Base-by-base conservation (phyloP, 2,113 vertebrate species). In the Salvelinus alpinus region DNA sequence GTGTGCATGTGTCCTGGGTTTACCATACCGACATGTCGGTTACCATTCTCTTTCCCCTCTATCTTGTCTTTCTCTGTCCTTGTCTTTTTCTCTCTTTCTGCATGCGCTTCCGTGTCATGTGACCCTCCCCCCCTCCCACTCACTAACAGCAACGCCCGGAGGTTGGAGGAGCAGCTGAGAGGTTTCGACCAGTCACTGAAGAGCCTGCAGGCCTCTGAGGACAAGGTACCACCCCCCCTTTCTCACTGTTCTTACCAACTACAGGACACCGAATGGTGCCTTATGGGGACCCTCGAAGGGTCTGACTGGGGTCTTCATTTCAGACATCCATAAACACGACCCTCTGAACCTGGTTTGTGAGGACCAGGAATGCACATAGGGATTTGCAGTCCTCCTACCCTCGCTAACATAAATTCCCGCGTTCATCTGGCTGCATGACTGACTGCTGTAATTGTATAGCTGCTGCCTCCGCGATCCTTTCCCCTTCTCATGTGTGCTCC, bases 101-200 rank as follows among this genome's bases (percentile, higher is more conserved):
- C 70, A 73, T 88, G 91, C 84, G 91, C 89, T 92, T 91, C 92
- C 89, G 70, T 75, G 83, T 89, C 75, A 38, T 79, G 73, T 87
- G 92, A 90, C 85, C 91, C 90, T n/a, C 66, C 73, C 2, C 2
- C 38, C 38, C 38, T 38, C 38, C 38, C 8, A 44, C 38, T 44
- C 38, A 92, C 92, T 94, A 94, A 95, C 94, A 97, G 96, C 91
- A 96, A 93, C 86, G 93, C 91, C 90, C 93, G 95, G 88, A 93
- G 94, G 88, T 88, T 95, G 93, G 95, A 93, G 86, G 96, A 98
- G 82, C 96, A 96, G 93, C 93, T 96, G 90, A 94, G 94, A 86
- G 88, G 91, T 92, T 95, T 95, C 87, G 95, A 97, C 92, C 96
- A 98, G 90, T 95, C 94, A 72, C 88, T 97, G 93, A 97, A 95